Evolutionary conservation across 2,888 invertebrate species (phyloP), one percentile per base, ranked within the genome.

Genomic region (Automeris io): DNA sequence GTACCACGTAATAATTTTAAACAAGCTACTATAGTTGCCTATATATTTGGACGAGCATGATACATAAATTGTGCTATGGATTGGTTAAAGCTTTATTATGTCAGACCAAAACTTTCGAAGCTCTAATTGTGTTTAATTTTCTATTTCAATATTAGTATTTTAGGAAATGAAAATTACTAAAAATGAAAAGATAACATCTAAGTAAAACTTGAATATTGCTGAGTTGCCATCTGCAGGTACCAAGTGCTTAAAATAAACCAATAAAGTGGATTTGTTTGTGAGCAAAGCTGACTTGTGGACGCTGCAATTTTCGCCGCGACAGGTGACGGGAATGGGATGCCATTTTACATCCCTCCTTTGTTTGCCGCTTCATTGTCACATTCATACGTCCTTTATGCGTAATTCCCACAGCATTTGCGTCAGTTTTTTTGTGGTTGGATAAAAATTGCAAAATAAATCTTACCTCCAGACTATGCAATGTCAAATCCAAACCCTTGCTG

Each of bases 261-360:
- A 42, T 42, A 35, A 40, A 44, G 46, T 37, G 36, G 34, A 42
- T 46, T 45, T 51, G 51, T 57, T 53, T 51, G 49, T 54, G 53
- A 48, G 51, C 47, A 42, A 53, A 46, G 51, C 57, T 55, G 52
- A 58, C 58, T 57, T 52, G 47, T 54, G 53, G 51, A 53, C 58
- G 56, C 51, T 61, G 61, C 70, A 62, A 61, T 60, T 59, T 48
- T 44, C 42, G 48, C 41, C 42, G 49, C 58, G 70, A 65, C 66
- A 70, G 61, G 58, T 70, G 71, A 67, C 36, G 33, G 25, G 33
- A 40, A 40, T 34, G 41, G 41, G 35, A 25, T 39, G 48, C 38
- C 40, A 50, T 49, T 42, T 43, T 49, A 43, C 49, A 48, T 51
- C 48, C 42, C 48, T 39, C 49, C 37, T 41, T 45, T 42, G 46